Evolutionary conservation across 1,140 invertebrate genomes (phyloP).

Genomic region (Bathynomus jamesi): DNA sequence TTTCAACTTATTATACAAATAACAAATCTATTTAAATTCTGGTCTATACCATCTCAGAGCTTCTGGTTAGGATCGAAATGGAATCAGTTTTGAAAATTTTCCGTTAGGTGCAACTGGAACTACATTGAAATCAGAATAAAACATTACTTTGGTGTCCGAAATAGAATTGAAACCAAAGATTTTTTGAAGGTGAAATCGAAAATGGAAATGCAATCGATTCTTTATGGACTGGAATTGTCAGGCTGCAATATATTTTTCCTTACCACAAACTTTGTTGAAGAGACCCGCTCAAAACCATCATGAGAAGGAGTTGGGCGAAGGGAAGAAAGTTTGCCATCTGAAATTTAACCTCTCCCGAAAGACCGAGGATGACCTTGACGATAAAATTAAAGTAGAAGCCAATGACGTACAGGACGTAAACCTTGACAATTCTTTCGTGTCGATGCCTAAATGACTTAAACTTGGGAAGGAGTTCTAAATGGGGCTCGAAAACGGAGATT

Average conservation of each 20-base stretch:
- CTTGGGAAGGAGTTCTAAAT: slow-evolving; percentile 56
- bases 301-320: slow-evolving; percentile 5
- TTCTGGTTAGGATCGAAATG: no score
- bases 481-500: slow-evolving; percentile 59
- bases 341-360: slow-evolving; percentile 20
- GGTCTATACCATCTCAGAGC: no score
- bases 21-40: no score
- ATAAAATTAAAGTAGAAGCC: slow-evolving; percentile 44
- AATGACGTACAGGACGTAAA: slow-evolving; percentile 48
- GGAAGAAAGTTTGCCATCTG: slow-evolving; percentile 37
- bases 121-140: no score
- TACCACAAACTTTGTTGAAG: slow-evolving; percentile 1
- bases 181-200: no score
- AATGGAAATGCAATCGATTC: no score
- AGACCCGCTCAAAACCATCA: background rate
- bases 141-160: no score
- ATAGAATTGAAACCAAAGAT: no score
- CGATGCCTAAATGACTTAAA: slow-evolving; percentile 18
- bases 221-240: no score
- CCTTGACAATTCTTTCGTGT: slow-evolving; percentile 47
- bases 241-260: background rate
- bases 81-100: no score
- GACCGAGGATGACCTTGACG: slow-evolving; percentile 21
- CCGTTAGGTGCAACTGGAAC: no score
- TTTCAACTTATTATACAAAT: no score